Conservation (phyloP, 1,140 invertebrate genomes). For the Drosophila guanche region DNA sequence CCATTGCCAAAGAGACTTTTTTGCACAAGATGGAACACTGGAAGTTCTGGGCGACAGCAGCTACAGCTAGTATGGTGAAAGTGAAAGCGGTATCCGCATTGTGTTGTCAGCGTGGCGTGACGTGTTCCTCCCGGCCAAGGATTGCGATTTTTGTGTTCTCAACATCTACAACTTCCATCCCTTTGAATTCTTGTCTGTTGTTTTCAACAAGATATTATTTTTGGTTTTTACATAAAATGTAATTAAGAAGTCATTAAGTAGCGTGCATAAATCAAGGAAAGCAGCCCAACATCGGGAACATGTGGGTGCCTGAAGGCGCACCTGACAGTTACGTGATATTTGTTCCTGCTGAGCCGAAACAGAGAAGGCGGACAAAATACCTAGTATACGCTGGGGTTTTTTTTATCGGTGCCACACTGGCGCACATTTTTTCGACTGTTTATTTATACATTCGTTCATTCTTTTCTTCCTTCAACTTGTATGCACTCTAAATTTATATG, state of each 20-base stretch:
- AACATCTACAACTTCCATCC: slow-evolving; percentile 11
- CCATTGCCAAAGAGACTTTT: slow-evolving; percentile 61
- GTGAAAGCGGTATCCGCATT: slow-evolving; percentile 62
- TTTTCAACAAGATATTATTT: slow-evolving; percentile 60
- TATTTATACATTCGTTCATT: slow-evolving; percentile 49
- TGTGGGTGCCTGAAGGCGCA: slow-evolving; percentile 35
- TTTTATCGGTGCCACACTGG: slow-evolving; percentile 59
- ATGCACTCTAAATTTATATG: slow-evolving; percentile 2
- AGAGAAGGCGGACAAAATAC: background rate
- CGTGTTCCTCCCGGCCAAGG: slow-evolving; percentile 11
- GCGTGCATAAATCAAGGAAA: slow-evolving; percentile 70
- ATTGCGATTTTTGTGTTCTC: slow-evolving; percentile 63
- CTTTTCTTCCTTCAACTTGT: slow-evolving; percentile 18
- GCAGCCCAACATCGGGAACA: slow-evolving; percentile 12
- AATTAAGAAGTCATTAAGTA: slow-evolving; percentile 80
- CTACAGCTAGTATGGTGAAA: slow-evolving; percentile 69
- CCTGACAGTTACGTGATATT: slow-evolving; percentile 36
- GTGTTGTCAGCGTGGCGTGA: slow-evolving; percentile 51
- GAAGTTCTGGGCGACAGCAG: slow-evolving; percentile 38
- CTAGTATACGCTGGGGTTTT: slow-evolving; percentile 11
- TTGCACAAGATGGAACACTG: slow-evolving; percentile 20
- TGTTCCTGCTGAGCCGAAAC: background rate
- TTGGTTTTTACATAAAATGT: slow-evolving; percentile 67
- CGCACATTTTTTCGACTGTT: slow-evolving; percentile 64
- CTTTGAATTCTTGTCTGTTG: slow-evolving; percentile 27